Conservation (phyloP, 2,888 invertebrate species). For the Nasonovia ribisnigri region DNA sequence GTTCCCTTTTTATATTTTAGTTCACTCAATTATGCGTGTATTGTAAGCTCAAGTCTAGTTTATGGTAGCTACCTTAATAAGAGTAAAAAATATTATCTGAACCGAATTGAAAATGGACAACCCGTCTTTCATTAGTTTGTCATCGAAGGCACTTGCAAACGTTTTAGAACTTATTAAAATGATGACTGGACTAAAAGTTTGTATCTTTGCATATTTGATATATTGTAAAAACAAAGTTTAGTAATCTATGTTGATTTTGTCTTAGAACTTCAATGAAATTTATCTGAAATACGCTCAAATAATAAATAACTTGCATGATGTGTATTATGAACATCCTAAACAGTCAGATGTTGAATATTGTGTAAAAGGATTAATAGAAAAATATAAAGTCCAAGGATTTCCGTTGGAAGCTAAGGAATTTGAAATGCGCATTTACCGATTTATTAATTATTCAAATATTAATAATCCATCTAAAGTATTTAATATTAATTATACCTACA, state of each 20-base stretch:
- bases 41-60: background rate
- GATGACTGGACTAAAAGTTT: constrained; percentile 59
- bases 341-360: background rate
- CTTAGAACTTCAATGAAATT: constrained; percentile 55
- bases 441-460: constrained; percentile 54
- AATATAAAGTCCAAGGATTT: constrained; percentile 56
- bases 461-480: constrained; percentile 43
- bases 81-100: background rate
- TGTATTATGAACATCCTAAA: constrained; percentile 43
- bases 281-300: constrained; percentile 53
- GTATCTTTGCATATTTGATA: background rate
- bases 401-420: constrained; percentile 62
- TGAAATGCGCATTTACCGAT: constrained; percentile 55
- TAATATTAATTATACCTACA: background rate
- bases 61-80: background rate
- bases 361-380: constrained; percentile 32
- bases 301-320: constrained; percentile 49
- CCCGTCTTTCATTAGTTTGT: constrained; percentile 24
- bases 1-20: background rate
- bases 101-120: constrained; percentile 34
- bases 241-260: background rate
- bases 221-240: background rate
- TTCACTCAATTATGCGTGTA: background rate
- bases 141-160: constrained; percentile 47
- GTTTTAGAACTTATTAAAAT: constrained; percentile 59